Evolutionary conservation across 2,113 vertebrate genomes (phyloP), one percentile per base, ranked within the genome.

Genomic region (Sinocyclocheilus anophthalmus): DNA sequence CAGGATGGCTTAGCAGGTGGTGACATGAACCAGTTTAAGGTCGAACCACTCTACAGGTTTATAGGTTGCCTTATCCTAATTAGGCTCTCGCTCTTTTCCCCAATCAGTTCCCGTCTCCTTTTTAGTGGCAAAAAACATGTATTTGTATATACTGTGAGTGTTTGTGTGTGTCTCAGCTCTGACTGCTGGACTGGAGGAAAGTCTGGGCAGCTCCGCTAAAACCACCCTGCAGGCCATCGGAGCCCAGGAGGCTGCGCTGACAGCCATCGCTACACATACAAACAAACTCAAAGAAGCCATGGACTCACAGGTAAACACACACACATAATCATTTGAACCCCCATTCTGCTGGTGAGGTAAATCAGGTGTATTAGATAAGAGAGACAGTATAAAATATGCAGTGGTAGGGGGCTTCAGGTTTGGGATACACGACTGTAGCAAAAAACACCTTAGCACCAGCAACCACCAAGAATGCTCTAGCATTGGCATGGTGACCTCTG

Each of bases 171-270:
- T n/a, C 20, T 61, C 57, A 61, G 98, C 94, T 70, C 87, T 99
- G 86, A 95, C 96, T 10, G 92, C 90, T 48, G 90, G 85, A 69
- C 93, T 99, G 24, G 97, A 99, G 87, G 95, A 95, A 14, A 92
- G 96, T 0, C 91, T 99, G 11, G 94, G 93, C 1, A 87, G 86
- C 16, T 94, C 97, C 3, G 95, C 97, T 10, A 93, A 95, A 83
- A 61, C 95, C 8, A 96, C 97, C 0, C 91, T 97, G 24, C 95
- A 96, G 89, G 96, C 97, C 0, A 94, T 99, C 1, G 94, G 95
- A 37, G 96, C 97, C 0, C 97, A 99, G 92, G 97, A 98, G 30
- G 94, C 95, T 8, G 98, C 98, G 0, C 94, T 97, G 61, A 94
- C 96, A 30, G 96, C 98, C 0, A 96, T 99, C 50, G 92, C 85